Conservation (phyloP, 2,888 invertebrate genomes). For the Phaedon cochleariae region DNA sequence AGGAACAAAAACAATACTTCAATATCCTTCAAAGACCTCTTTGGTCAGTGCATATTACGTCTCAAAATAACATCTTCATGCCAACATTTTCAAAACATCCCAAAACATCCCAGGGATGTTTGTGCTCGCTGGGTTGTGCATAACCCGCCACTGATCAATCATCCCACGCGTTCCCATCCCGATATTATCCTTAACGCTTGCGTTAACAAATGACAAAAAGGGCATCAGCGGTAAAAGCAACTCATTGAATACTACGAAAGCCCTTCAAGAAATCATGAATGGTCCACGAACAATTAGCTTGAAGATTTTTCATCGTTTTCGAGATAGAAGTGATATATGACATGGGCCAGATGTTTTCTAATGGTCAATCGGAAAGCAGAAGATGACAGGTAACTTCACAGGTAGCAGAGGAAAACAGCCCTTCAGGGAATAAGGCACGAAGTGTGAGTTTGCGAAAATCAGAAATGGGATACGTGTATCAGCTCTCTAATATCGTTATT, state of each 20-base stretch:
- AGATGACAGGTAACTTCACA: slow-evolving; percentile 8
- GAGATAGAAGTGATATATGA: slow-evolving; percentile 56
- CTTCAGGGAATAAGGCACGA: neutral
- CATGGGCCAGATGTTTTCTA: slow-evolving; percentile 53
- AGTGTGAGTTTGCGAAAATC: neutral
- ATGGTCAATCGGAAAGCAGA: neutral
- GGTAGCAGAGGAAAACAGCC: neutral
- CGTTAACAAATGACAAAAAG: slow-evolving; percentile 56
- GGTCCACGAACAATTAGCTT: slow-evolving; percentile 52
- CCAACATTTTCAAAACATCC: no score
- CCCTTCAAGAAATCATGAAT: slow-evolving; percentile 48
- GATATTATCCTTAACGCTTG: slow-evolving; percentile 54
- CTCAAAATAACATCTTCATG: no score
- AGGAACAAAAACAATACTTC: no score
- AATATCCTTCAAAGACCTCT: no score
- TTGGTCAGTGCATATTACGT: no score
- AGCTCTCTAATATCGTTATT: neutral
- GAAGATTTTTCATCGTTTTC: slow-evolving; percentile 59
- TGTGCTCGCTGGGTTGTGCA: slow-evolving; percentile 8
- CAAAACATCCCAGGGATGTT: no score
- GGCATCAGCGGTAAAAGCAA: slow-evolving; percentile 43
- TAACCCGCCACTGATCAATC: slow-evolving; percentile 39
- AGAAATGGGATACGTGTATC: neutral
- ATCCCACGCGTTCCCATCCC: slow-evolving; percentile 40
- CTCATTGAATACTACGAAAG: slow-evolving; percentile 52